These are phyloP conservation scores for Apostichopus parvimensis DNA, from an alignment of 35 echinoderm and acorn worm species.

Conservation along the genomic window DNA sequence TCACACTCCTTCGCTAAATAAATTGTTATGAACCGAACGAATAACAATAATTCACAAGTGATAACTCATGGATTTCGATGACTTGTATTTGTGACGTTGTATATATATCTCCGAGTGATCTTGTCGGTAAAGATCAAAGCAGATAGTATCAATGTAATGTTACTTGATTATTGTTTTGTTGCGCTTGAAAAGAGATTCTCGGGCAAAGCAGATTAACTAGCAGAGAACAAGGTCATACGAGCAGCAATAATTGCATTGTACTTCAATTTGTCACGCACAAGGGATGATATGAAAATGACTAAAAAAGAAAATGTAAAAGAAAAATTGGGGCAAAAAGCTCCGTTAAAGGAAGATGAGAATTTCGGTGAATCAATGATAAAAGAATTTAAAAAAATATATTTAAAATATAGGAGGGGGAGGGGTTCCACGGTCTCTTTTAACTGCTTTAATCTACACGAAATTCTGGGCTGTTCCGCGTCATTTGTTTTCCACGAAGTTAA, in stretches of 20 bases:
- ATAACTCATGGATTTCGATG: no score
- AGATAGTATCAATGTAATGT: neutral
- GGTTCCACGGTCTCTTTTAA: neutral
- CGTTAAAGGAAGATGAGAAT: neutral
- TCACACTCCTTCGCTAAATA: no score
- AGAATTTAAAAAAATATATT: neutral
- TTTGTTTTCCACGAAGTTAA: neutral
- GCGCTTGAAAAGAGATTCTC: neutral
- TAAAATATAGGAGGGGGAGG: neutral
- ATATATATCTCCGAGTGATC: neutral
- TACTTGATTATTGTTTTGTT: neutral
- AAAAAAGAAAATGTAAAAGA: neutral
- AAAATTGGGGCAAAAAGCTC: neutral
- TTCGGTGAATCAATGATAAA: neutral
- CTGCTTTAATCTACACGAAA: neutral
- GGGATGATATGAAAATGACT: neutral
- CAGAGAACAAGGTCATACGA: neutral
- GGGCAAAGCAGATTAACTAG: neutral
- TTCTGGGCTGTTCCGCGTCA: no score
- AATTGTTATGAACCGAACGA: no score
- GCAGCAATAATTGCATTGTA: neutral
- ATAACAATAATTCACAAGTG: no score
- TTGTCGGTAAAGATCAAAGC: neutral
- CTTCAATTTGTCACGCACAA: neutral
- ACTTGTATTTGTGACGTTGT: neutral